Evolutionary conservation across 1,140 invertebrate species (phyloP).

Genomic region (Bombus impatiens): DNA sequence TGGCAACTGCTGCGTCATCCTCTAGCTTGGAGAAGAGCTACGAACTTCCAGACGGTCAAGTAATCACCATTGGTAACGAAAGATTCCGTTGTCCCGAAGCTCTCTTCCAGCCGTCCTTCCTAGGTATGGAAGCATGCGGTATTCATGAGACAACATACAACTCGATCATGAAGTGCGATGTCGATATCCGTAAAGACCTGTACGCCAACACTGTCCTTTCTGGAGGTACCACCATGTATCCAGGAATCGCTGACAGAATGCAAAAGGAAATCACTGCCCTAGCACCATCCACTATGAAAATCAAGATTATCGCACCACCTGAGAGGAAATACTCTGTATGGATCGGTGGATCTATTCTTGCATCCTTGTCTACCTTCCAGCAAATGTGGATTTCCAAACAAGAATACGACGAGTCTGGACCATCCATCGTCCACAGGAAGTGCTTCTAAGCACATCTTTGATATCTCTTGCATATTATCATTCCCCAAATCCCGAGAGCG

Average conservation of each 20-base stretch:
- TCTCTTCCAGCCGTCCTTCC: conserved; percentile 97
- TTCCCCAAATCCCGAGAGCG: conserved; percentile 59
- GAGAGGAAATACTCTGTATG: conserved; percentile 93
- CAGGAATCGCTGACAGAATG: conserved; percentile 91
- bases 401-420: conserved; percentile 97
- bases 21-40: conserved; percentile 97
- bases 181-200: conserved; percentile 96
- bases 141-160: conserved; percentile 98
- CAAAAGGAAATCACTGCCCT: conserved; percentile 90
- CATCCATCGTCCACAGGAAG: conserved; percentile 97
- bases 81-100: conserved; percentile 98
- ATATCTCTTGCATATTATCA: conserved; percentile 66
- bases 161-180: conserved; percentile 98
- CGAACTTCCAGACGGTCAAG: conserved; percentile 96
- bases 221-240: conserved; percentile 98
- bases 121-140: conserved; percentile 97
- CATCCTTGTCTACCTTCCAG: conserved; percentile 94
- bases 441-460: conserved; percentile 90
- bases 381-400: conserved; percentile 98
- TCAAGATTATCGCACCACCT: conserved; percentile 93
- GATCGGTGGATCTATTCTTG: conserved; percentile 94
- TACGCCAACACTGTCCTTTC: conserved; percentile 98
- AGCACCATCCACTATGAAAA: conserved; percentile 90
- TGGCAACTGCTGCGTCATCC: conserved; percentile 95
- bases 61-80: conserved; percentile 98